Conservation (phyloP, 2,797 vertebrate genomes). For the Cryptoprocta ferox region DNA sequence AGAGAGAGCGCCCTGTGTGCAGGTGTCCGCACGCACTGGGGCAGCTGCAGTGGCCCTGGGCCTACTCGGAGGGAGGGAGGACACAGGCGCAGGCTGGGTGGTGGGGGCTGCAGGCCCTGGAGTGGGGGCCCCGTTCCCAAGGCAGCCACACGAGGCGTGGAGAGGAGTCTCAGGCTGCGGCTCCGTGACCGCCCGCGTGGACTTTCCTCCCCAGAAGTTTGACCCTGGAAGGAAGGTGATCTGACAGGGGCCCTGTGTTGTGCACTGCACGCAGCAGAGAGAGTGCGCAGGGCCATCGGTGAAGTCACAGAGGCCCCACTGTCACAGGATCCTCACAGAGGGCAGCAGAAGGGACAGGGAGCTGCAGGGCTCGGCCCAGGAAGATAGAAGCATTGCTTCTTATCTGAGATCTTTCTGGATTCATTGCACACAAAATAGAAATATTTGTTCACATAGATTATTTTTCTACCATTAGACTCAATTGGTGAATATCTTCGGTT, state of each 20-base stretch:
- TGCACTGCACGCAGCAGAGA: background rate
- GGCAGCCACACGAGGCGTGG: no score
- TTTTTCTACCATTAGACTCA: background rate
- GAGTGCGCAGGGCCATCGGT: accelerated
- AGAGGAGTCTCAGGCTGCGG: background rate
- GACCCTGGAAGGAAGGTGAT: background rate
- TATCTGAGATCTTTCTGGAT: accelerated
- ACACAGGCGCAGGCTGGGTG: background rate
- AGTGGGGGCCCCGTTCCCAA: background rate
- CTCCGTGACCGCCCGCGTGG: accelerated
- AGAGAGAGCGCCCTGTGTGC: accelerated
- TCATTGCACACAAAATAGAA: background rate
- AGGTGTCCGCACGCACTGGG: background rate
- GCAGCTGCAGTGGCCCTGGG: background rate
- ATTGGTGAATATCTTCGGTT: background rate
- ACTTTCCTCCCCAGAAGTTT: background rate
- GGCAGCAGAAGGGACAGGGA: background rate
- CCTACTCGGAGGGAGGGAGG: background rate
- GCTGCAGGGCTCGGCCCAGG: no score
- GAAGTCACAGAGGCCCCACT: background rate
- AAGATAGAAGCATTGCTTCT: background rate
- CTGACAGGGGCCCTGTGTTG: background rate
- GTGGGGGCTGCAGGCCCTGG: background rate
- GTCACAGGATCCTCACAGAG: background rate
- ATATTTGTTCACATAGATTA: no score